A percentile compares a stretch with the other conserved stretches of the same genome.
Conservation (phyloP, 2,113 vertebrate genomes). For the Mus musculus region GRCm39 chr4:120553001-120553500, state of each 20-base stretch:
- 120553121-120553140: background rate
- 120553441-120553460: conserved; percentile 56
- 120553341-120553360: conserved; percentile 96
- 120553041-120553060: background rate
- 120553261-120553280: background rate
- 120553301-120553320: conserved; percentile 44
- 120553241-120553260: background rate
- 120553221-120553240: background rate
- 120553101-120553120: background rate
- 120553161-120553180: background rate
- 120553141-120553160: background rate
- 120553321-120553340: conserved; percentile 82
- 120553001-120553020: background rate
- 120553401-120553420: conserved; percentile 81
- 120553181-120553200: background rate
- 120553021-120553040: conserved; percentile 22
- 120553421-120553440: conserved; percentile 69
- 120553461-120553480: conserved; percentile 82
- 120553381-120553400: conserved; percentile 92
- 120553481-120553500: conserved; percentile 73
- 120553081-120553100: background rate
- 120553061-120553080: background rate
- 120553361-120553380: conserved; percentile 98
- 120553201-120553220: background rate
- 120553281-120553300: background rate